phyloP scores from a whole-genome alignment of 1,140 invertebrate genomes.

The Drosophila kurseongensis region DNA sequence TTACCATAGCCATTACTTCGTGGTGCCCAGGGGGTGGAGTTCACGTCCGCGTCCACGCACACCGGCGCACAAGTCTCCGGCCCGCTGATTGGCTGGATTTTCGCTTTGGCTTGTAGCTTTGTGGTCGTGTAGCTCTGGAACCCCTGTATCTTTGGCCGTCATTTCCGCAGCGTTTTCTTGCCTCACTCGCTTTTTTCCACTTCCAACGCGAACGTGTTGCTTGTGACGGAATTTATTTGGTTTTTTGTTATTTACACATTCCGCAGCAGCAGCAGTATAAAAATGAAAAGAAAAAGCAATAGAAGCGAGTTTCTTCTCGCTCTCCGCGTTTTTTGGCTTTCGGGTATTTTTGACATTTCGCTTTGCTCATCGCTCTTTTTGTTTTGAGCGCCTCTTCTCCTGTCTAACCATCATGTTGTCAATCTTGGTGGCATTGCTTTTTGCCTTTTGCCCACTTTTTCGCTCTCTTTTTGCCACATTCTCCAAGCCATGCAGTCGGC shows the following conservation, averaged over 20 bases:
- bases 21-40: slow-evolving; percentile 58
- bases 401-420: slow-evolving; percentile 80
- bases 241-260: slow-evolving; percentile 82
- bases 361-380: slow-evolving; percentile 78
- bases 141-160: slow-evolving; percentile 50
- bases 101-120: slow-evolving; percentile 33
- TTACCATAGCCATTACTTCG: slow-evolving; percentile 33
- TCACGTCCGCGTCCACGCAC: slow-evolving; percentile 46
- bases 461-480: slow-evolving; percentile 43
- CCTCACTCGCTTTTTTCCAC: slow-evolving; percentile 41
- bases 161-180: slow-evolving; percentile 47
- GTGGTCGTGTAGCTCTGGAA: slow-evolving; percentile 45
- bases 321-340: slow-evolving; percentile 51
- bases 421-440: slow-evolving; percentile 79
- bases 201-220: slow-evolving; percentile 71
- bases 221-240: slow-evolving; percentile 80
- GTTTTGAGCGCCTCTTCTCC: slow-evolving; percentile 75
- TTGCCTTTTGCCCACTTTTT: slow-evolving; percentile 60
- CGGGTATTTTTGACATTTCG: slow-evolving; percentile 82
- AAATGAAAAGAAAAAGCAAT: slow-evolving; percentile 35
- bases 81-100: slow-evolving; percentile 50
- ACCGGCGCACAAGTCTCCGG: slow-evolving; percentile 59
- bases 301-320: slow-evolving; percentile 57
- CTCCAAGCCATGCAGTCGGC: slow-evolving; percentile 17
- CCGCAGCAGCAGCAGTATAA: slow-evolving; percentile 42